phyloP scores from a whole-genome alignment of 1,140 invertebrate species.

The Pachypeltis micranthus region DNA sequence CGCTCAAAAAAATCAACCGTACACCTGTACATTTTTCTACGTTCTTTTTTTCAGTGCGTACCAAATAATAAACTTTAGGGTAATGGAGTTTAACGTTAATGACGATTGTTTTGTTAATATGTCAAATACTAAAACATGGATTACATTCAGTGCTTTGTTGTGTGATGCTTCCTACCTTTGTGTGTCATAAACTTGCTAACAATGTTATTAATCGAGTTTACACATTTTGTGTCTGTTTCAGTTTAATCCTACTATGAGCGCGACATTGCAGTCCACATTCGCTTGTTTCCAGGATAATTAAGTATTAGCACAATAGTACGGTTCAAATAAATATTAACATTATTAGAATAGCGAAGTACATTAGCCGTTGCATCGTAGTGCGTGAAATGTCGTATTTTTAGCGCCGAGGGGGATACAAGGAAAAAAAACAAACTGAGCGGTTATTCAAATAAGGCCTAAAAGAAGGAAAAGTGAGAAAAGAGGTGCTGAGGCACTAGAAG shows the following conservation, averaged over 20 bases:
- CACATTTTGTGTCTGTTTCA: background rate
- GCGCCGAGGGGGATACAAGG: too few species aligned
- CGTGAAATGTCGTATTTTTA: background rate
- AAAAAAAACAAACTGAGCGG: background rate
- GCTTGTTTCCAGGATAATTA: conserved; percentile 5
- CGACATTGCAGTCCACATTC: conserved; percentile 5
- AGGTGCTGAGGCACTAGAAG: conserved; percentile 1
- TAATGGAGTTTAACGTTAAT: too few species aligned
- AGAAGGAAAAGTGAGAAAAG: background rate
- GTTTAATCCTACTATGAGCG: background rate
- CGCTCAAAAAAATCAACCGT: too few species aligned
- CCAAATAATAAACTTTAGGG: too few species aligned
- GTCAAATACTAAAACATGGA: too few species aligned
- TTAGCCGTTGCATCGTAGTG: background rate
- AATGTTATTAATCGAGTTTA: too few species aligned
- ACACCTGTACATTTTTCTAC: too few species aligned
- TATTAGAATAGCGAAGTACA: background rate
- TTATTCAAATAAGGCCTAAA: background rate
- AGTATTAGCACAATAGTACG: conserved; percentile 6
- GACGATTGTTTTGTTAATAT: too few species aligned
- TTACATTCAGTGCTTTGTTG: too few species aligned
- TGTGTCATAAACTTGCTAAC: too few species aligned
- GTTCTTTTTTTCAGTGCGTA: too few species aligned
- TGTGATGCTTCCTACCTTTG: too few species aligned
- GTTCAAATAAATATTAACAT: conserved; percentile 1